A percentile compares a stretch with the other conserved stretches of the same genome.
These are phyloP conservation scores for Intoshia linei DNA, from an alignment of 1,140 invertebrate genomes.

Conservation along the genomic window DNA sequence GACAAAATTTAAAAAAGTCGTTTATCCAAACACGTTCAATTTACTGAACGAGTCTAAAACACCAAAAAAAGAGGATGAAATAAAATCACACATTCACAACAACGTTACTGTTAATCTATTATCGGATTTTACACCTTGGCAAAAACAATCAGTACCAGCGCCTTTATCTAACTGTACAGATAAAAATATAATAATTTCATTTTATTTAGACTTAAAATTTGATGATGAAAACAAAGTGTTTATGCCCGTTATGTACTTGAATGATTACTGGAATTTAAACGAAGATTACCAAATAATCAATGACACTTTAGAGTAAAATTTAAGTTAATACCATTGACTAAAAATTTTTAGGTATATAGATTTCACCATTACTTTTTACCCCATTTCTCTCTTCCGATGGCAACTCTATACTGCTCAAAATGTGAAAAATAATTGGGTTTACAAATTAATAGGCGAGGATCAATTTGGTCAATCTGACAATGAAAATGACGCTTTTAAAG, in stretches of 20 bases:
- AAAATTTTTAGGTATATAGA: constrained; percentile 20
- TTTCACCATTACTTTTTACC: constrained; percentile 48
- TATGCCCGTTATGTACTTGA: constrained; percentile 53
- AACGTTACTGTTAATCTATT: constrained; percentile 80
- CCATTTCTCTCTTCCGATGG: constrained; percentile 75
- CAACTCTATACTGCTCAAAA: constrained; percentile 68
- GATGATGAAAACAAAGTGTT: constrained; percentile 1
- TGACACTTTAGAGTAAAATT: constrained; percentile 26
- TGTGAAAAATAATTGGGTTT: constrained; percentile 36
- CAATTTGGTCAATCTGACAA: constrained; percentile 37
- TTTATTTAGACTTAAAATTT: neutral
- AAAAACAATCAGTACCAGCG: constrained; percentile 42
- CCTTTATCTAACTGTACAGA: constrained; percentile 53
- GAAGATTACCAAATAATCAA: constrained; percentile 78
- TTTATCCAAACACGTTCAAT: no score
- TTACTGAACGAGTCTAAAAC: no score
- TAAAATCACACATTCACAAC: constrained; percentile 90
- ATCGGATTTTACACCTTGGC: constrained; percentile 70
- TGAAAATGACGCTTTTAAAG: constrained; percentile 75
- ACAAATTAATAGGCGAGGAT: constrained; percentile 26
- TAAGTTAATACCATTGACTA: neutral
- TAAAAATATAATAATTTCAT: neutral
- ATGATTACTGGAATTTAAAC: constrained; percentile 94
- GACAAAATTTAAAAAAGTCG: no score
- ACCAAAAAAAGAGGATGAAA: constrained; percentile 44